Evolutionary conservation across 1,140 invertebrate species (phyloP).

Genomic region (Drosophila elegans): DNA sequence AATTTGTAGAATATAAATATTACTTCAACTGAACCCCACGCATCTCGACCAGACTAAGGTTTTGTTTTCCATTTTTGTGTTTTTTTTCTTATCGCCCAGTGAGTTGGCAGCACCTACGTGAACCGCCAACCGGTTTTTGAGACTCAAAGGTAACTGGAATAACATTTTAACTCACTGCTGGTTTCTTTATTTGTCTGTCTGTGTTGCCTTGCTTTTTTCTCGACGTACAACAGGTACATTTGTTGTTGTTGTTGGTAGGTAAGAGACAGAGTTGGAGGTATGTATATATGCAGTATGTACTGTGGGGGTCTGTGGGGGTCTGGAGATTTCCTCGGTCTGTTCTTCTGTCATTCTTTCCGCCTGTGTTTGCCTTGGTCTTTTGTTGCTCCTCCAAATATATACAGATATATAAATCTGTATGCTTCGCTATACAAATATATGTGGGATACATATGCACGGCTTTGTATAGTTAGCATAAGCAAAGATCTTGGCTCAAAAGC

Average conservation of each 20-base stretch:
- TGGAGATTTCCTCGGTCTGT: conserved; percentile 58
- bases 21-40: neutral
- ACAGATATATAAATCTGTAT: conserved; percentile 23
- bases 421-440: conserved; percentile 32
- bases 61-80: conserved; percentile 24
- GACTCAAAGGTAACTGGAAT: conserved; percentile 61
- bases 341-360: conserved; percentile 49
- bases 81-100: conserved; percentile 26
- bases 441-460: conserved; percentile 25
- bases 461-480: conserved; percentile 40
- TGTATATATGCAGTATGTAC: conserved; percentile 36
- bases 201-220: conserved; percentile 46
- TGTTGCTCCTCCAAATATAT: conserved; percentile 50
- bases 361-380: conserved; percentile 54
- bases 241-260: conserved; percentile 46
- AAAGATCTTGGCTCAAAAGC: conserved; percentile 61
- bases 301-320: conserved; percentile 47
- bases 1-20: too few species aligned
- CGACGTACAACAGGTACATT: conserved; percentile 61
- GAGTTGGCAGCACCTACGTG: conserved; percentile 65
- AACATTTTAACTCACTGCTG: conserved; percentile 45
- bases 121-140: conserved; percentile 53
- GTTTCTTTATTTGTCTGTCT: conserved; percentile 30
- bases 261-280: conserved; percentile 12
- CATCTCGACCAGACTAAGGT: conserved; percentile 22